Percentiles rank a stretch among this genome's conserved stretches.
phyloP scores from a whole-genome alignment of 2,113 vertebrate genomes.

The Antechinus flavipes region DNA sequence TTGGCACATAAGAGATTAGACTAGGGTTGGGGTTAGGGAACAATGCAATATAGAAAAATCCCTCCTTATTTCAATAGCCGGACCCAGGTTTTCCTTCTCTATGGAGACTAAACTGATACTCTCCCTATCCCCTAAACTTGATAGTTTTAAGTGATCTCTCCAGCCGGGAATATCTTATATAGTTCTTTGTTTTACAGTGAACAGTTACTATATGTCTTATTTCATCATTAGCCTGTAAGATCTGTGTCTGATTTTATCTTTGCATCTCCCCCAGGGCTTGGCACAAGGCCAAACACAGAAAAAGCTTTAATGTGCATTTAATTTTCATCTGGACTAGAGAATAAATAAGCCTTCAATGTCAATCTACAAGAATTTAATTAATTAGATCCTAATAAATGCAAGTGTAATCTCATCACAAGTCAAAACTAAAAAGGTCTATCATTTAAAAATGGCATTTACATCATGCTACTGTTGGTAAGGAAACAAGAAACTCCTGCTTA shows the following conservation, averaged over 20 bases:
- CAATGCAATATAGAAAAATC: neutral
- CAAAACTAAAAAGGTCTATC: neutral
- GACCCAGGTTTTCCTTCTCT: neutral
- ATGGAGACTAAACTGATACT: neutral
- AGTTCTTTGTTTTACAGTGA: neutral
- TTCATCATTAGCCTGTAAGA: neutral
- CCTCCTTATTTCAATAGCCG: neutral
- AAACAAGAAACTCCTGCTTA: slow-evolving; percentile 50
- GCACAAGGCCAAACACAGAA: slow-evolving; percentile 1
- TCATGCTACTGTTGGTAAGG: neutral
- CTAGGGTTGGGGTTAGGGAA: neutral
- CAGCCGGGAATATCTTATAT: neutral
- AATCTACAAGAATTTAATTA: slow-evolving; percentile 3
- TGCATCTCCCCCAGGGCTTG: neutral
- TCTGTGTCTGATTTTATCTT: neutral
- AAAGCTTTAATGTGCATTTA: slow-evolving; percentile 7
- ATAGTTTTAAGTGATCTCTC: neutral
- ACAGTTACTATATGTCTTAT: neutral
- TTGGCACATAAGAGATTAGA: neutral
- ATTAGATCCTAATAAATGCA: neutral
- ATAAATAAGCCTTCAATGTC: neutral
- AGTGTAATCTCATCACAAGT: neutral
- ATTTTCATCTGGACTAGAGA: neutral
- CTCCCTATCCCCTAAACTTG: neutral
- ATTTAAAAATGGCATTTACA: slow-evolving; percentile 18